phyloP scores from a whole-genome alignment of 2,797 vertebrate genomes.

The Amazonetta brasiliensis region DNA sequence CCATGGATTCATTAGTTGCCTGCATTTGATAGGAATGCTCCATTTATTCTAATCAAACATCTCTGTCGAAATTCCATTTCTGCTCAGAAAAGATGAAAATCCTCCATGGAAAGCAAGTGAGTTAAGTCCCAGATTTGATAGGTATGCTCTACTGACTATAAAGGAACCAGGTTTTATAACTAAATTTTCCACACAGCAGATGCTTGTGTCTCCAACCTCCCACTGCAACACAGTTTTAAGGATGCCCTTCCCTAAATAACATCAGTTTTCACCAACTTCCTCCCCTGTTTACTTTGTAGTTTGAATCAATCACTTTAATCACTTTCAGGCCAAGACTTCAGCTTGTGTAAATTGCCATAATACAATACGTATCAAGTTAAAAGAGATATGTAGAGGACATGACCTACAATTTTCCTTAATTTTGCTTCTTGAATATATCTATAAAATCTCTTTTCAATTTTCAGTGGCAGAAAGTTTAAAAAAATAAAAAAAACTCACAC shows the following conservation, averaged over 20 bases:
- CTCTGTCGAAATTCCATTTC: slow-evolving; percentile 42
- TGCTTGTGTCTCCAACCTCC: slow-evolving; percentile 50
- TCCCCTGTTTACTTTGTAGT: not conserved
- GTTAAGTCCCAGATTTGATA: not conserved
- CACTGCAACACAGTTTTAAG: slow-evolving; percentile 25
- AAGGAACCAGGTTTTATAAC: slow-evolving; percentile 1
- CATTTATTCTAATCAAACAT: slow-evolving; percentile 60
- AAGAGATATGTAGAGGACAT: not conserved
- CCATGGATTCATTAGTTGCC: slow-evolving; percentile 52
- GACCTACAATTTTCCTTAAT: not conserved
- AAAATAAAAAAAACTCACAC: not conserved
- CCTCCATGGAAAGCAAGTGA: not conserved
- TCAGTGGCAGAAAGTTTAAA: not conserved
- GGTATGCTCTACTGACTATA: slow-evolving; percentile 13
- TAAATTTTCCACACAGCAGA: slow-evolving; percentile 35
- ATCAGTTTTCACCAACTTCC: slow-evolving; percentile 22
- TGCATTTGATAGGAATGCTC: slow-evolving; percentile 40
- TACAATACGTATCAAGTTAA: not conserved
- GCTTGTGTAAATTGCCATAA: not conserved
- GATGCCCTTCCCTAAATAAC: slow-evolving; percentile 54
- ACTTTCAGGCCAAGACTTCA: not conserved
- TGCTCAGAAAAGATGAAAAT: slow-evolving; percentile 34
- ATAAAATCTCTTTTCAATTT: not conserved
- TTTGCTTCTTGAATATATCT: not conserved
- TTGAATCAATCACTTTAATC: slow-evolving; percentile 25